Percentiles rank a stretch among this genome's conserved stretches.
phyloP scores from a whole-genome alignment of 2,113 vertebrate species.

The Mirounga angustirostris region DNA sequence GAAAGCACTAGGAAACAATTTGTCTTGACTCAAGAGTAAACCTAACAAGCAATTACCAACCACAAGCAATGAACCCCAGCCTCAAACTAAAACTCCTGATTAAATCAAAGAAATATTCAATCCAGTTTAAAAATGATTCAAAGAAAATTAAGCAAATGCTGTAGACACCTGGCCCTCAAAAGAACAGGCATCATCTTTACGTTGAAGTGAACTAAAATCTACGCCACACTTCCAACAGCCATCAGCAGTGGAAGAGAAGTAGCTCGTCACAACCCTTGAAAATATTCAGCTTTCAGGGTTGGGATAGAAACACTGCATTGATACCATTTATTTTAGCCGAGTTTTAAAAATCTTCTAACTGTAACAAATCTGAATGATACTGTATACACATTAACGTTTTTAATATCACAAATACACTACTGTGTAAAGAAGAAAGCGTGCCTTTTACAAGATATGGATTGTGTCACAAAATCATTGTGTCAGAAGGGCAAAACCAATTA shows the following conservation, averaged over 20 bases:
- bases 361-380: neutral
- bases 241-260: neutral
- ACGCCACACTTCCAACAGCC: neutral
- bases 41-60: constrained; percentile 47
- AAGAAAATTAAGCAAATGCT: constrained; percentile 11
- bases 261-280: neutral
- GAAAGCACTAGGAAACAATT: constrained; percentile 42
- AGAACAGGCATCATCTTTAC: neutral
- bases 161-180: neutral
- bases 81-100: constrained; percentile 55
- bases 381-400: neutral
- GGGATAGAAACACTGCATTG: neutral
- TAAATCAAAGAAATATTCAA: constrained; percentile 11
- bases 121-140: neutral
- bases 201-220: neutral
- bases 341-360: neutral
- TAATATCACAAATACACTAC: neutral
- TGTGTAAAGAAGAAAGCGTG: neutral
- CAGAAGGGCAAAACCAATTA: constrained; percentile 4
- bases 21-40: constrained; percentile 47
- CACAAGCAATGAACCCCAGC: neutral
- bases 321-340: neutral
- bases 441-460: neutral
- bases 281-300: neutral
- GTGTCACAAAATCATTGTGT: constrained; percentile 20